Percentiles rank a stretch among this genome's conserved stretches.
These are phyloP conservation scores for Chironomus tentans DNA, from an alignment of 2,888 invertebrate genomes.

Conservation along the genomic window DNA sequence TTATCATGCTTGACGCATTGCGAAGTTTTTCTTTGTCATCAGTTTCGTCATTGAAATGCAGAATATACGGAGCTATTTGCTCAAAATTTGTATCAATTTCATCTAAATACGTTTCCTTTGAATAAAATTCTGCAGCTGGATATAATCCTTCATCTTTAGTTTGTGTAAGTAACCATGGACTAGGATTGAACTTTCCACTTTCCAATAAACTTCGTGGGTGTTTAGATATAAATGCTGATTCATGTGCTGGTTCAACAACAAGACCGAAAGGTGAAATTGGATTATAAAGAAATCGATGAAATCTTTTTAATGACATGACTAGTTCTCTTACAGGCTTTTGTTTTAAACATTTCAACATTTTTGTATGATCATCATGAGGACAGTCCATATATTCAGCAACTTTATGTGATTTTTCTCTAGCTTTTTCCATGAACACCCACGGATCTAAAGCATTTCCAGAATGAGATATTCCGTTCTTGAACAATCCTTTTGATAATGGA, in stretches of 20 bases:
- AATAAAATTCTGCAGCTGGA: conserved; percentile 47
- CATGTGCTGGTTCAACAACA: conserved; percentile 50
- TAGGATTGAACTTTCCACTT: conserved; percentile 49
- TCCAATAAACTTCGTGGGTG: conserved; percentile 54
- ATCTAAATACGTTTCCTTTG: conserved; percentile 42
- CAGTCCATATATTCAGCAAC: conserved; percentile 56
- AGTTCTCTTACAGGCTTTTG: conserved; percentile 51
- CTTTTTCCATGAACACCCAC: conserved; percentile 50
- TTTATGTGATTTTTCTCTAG: conserved; percentile 51
- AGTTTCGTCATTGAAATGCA: conserved; percentile 53
- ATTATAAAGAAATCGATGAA: conserved; percentile 49
- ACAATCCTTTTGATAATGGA: conserved; percentile 50
- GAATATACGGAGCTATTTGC: conserved; percentile 49
- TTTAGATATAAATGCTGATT: conserved; percentile 55
- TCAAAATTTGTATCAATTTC: conserved; percentile 51
- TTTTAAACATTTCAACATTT: conserved; percentile 56
- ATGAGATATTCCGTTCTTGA: conserved; percentile 54
- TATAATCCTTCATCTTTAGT: conserved; percentile 65
- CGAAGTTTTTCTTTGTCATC: conserved; percentile 42
- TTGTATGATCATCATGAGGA: conserved; percentile 44
- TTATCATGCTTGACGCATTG: conserved; percentile 46
- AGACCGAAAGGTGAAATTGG: conserved; percentile 67
- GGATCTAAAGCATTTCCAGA: conserved; percentile 60
- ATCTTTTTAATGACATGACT: conserved; percentile 43
- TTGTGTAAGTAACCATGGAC: conserved; percentile 61